Percentiles rank a stretch among this genome's conserved stretches.
Conservation (phyloP, 2,888 invertebrate genomes). For the Macroteleia sp. region DNA sequence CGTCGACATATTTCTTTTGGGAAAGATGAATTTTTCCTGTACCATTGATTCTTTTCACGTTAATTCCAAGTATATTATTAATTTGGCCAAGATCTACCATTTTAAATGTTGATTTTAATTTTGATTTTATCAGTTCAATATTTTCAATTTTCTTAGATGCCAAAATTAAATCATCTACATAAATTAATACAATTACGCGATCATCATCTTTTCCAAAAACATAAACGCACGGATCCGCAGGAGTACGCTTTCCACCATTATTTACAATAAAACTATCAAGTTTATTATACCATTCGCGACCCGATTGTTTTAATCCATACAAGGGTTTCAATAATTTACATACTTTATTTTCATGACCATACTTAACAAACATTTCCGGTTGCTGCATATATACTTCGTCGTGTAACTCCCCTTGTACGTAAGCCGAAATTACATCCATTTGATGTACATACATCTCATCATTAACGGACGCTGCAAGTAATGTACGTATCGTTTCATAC, state of each 20-base stretch:
- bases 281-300: constrained; percentile 51
- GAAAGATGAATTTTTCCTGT: constrained; percentile 58
- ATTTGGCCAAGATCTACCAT: constrained; percentile 61
- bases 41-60: constrained; percentile 40
- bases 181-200: constrained; percentile 45
- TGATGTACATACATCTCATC: constrained; percentile 67
- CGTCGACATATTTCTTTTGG: constrained; percentile 51
- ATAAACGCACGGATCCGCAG: constrained; percentile 63
- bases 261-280: constrained; percentile 21
- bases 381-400: constrained; percentile 63
- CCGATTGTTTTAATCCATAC: constrained; percentile 64
- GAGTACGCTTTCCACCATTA: constrained; percentile 23
- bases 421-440: constrained; percentile 65
- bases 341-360: constrained; percentile 51
- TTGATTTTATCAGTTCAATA: constrained; percentile 36
- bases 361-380: constrained; percentile 53
- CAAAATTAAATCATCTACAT: constrained; percentile 57
- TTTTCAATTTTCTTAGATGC: constrained; percentile 42
- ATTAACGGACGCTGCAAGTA: constrained; percentile 59
- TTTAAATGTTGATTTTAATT: constrained; percentile 52
- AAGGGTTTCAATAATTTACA: constrained; percentile 60
- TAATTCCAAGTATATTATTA: constrained; percentile 45
- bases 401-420: constrained; percentile 59
- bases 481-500: constrained; percentile 63
- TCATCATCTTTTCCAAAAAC: constrained; percentile 25